Evolutionary conservation across 1,140 invertebrate genomes (phyloP).

Genomic region (Schmidtea mediterranea): DNA sequence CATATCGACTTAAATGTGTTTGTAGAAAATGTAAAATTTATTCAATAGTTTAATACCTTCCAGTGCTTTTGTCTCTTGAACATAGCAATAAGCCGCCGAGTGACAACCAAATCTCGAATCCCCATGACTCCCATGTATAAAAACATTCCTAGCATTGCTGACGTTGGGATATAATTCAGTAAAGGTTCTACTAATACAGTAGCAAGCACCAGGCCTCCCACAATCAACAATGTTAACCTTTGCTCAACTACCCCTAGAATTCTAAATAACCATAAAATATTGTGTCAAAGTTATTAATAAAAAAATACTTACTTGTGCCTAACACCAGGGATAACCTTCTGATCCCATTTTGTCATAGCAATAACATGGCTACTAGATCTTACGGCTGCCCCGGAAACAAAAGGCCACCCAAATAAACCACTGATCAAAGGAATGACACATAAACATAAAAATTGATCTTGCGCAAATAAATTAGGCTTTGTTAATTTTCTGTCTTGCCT

Average conservation of each 20-base stretch:
- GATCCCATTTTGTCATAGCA: neutral
- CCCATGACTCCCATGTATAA: constrained; percentile 3
- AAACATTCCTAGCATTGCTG: constrained; percentile 1
- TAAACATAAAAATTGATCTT: too few relatives aligned
- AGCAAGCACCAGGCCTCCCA: neutral
- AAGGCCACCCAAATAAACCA: constrained; percentile 2
- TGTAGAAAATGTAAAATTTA: too few relatives aligned
- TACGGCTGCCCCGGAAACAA: constrained; percentile 1
- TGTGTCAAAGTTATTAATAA: too few relatives aligned
- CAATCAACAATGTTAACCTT: neutral
- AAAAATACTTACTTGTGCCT: neutral
- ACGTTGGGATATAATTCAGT: neutral
- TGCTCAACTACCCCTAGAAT: neutral
- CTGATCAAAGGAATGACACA: neutral
- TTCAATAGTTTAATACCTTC: too few relatives aligned
- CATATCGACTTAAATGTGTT: too few relatives aligned
- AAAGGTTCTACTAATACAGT: neutral
- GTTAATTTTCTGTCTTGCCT: too few relatives aligned
- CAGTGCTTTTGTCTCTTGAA: neutral
- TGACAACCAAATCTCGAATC: neutral
- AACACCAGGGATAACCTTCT: neutral
- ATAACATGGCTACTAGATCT: neutral
- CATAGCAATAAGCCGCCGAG: neutral
- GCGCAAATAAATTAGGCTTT: too few relatives aligned
- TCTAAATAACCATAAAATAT: neutral